Percentiles rank a stretch among this genome's conserved stretches.
phyloP scores from a whole-genome alignment of 2,113 vertebrate genomes.

The Rhombomys opimus region DNA sequence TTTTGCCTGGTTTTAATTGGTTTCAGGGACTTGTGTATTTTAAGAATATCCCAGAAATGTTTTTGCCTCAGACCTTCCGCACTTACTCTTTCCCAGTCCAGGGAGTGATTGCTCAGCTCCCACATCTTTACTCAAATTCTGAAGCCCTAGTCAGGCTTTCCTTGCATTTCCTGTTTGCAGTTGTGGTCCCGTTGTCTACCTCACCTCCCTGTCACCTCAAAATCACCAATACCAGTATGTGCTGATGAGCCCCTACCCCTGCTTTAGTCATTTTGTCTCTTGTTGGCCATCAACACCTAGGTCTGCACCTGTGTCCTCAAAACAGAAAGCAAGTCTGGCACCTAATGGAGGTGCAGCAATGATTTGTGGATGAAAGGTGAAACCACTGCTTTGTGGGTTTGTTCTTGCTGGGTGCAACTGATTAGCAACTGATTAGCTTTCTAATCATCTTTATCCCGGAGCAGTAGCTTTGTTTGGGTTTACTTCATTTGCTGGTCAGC shows the following conservation, averaged over 20 bases:
- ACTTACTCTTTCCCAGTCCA: not conserved
- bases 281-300: not conserved
- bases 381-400: not conserved
- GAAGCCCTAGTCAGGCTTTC: not conserved
- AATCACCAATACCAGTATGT: not conserved
- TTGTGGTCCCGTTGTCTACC: not conserved
- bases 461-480: constrained; percentile 21
- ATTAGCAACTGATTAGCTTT: not conserved
- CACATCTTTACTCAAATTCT: not conserved
- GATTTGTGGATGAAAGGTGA: not conserved
- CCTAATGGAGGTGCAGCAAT: not conserved
- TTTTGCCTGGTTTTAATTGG: not conserved
- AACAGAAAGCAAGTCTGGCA: not conserved
- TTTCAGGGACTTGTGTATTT: not conserved
- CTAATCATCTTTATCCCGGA: not conserved
- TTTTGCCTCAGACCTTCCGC: not conserved
- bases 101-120: not conserved
- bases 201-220: not conserved
- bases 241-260: not conserved
- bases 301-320: not conserved
- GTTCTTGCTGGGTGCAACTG: not conserved
- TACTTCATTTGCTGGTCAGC: constrained; percentile 40
- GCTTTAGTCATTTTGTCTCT: not conserved
- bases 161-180: not conserved
- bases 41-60: not conserved